Base-by-base conservation (phyloP, 1,140 invertebrate genomes). In the Trinorchestia longiramus region DNA sequence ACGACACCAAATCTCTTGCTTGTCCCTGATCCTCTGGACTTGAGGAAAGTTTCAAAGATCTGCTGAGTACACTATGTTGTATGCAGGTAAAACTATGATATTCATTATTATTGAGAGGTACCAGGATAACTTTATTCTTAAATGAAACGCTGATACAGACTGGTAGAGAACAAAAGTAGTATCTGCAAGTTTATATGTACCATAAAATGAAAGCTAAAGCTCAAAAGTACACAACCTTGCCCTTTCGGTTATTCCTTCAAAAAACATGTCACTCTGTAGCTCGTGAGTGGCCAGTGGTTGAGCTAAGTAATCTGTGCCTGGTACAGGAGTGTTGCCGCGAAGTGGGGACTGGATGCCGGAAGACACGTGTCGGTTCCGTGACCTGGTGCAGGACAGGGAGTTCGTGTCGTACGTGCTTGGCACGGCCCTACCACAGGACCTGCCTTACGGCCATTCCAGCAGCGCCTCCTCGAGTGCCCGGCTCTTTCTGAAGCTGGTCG, bases 281-380 rank as follows among this genome's bases (percentile, higher is more conserved):
- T 53, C 40, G 11, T 87, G 87, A 87, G 36, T 17, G 6, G 41
- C 36, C 8, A 15, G 36, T 87, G 41, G 11, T 36, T 87, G 23
- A 11, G 90, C 17, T 92, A 8, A 92, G 17, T 28, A n/a, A 44
- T 47, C 17, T 11, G 15, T 40, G 36, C 19, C 41, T 11, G 17
- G 8, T 53, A 36, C 87, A 95, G 95, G 95, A 8, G 87, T 95
- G 42, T 0, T 44, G 19, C 95, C 95, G 28, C 45, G 40, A 6
- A 77, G 87, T n/a, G 47, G 95, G 11, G 95, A 95, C 53, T 95
- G 95, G 95, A 15, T 62, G 23, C 44, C 53, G 77, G 95, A 95
- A 77, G 95, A 95, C 53, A 77, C 95, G 8, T 95, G 95, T 43
- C n/a, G 53, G 41, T 95, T 95, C 95, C 95, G 95, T 4, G 95